Evolutionary conservation across 2,113 vertebrate genomes (phyloP).

Genomic region (Chascanopsetta lugubris): DNA sequence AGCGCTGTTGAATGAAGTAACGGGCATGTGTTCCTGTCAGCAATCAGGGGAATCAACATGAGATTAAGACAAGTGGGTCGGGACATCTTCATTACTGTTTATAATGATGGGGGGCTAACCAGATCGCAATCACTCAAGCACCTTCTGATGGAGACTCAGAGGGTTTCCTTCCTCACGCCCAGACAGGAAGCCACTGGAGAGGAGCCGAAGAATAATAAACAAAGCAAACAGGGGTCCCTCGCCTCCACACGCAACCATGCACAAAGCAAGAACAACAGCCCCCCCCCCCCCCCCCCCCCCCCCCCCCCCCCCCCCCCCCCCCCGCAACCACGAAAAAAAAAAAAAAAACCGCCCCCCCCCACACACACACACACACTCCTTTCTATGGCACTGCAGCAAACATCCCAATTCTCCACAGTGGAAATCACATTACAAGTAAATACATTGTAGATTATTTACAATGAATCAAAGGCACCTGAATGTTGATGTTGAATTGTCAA

Average conservation of each 20-base stretch:
- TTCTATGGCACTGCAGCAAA: constrained; percentile 41
- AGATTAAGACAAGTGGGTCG: constrained; percentile 39
- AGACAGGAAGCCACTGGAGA: constrained; percentile 62
- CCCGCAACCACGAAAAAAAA: constrained; percentile 21
- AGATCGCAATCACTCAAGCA: constrained; percentile 49
- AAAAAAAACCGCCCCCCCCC: constrained; percentile 29
- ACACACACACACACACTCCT: no score
- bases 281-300: constrained; percentile 3
- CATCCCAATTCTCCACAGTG: constrained; percentile 34
- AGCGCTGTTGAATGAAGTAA: constrained; percentile 47
- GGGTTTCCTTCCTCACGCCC: constrained; percentile 46
- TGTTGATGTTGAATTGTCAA: not conserved
- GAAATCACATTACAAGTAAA: not conserved
- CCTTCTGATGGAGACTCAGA: constrained; percentile 57
- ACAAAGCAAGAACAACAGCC: constrained; percentile 31
- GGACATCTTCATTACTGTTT: constrained; percentile 58
- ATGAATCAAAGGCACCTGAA: not conserved
- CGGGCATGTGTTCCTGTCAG: constrained; percentile 27
- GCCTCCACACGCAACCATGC: constrained; percentile 33
- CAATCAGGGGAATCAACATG: constrained; percentile 38
- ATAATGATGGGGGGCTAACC: constrained; percentile 38
- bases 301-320: constrained; percentile 38
- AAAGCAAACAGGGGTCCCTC: constrained; percentile 63
- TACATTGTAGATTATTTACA: not conserved
- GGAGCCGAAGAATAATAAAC: constrained; percentile 52